Evolutionary conservation across 2,797 vertebrate species (phyloP).

Genomic region (Hypotaenidia okinawae): DNA sequence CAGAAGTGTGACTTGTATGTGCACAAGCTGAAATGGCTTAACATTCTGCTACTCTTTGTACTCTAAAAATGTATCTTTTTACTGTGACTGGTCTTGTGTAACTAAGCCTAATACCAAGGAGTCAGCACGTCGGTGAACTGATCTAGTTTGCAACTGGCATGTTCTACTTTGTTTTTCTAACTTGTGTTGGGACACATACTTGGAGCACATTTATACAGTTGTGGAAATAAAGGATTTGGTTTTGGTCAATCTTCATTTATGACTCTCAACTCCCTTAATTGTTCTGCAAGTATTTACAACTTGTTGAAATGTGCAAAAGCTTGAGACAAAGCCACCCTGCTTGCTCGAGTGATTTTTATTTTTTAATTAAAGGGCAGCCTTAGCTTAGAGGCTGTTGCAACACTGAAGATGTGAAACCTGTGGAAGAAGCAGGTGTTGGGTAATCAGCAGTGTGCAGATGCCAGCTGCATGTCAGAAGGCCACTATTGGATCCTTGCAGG

Average conservation of each 20-base stretch:
- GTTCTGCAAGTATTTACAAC: neutral
- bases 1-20: conserved; percentile 81
- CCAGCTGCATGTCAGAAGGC: neutral
- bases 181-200: conserved; percentile 79
- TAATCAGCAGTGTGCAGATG: neutral
- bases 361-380: neutral
- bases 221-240: conserved; percentile 83
- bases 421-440: neutral
- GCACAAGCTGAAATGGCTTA: conserved; percentile 79
- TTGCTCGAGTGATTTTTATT: neutral
- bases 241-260: conserved; percentile 77
- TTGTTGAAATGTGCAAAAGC: accelerated
- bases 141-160: conserved; percentile 82
- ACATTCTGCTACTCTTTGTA: conserved; percentile 81
- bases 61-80: conserved; percentile 77
- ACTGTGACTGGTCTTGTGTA: conserved; percentile 81
- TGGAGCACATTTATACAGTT: conserved; percentile 83
- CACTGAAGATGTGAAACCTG: neutral
- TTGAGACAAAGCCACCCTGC: neutral
- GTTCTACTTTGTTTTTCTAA: conserved; percentile 71
- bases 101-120: conserved; percentile 79
- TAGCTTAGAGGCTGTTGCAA: neutral
- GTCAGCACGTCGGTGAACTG: conserved; percentile 73
- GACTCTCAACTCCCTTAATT: neutral
- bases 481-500: neutral